These are phyloP conservation scores for Drosophila kepulauana DNA, from an alignment of 1,140 invertebrate species.

Conservation along the genomic window DNA sequence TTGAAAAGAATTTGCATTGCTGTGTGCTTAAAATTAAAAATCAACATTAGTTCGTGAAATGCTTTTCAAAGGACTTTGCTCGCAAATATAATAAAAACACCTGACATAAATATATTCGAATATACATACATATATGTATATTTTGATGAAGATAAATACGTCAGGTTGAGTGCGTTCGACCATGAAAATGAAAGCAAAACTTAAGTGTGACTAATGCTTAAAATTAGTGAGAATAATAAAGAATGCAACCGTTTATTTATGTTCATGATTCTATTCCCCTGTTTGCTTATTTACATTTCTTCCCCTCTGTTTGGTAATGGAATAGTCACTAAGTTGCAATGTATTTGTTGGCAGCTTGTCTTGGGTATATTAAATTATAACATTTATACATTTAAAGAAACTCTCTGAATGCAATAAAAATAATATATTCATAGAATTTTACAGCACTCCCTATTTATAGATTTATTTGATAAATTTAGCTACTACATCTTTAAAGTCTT, in stretches of 20 bases:
- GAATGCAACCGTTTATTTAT: no score
- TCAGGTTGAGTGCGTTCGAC: no score
- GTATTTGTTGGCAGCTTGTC: no score
- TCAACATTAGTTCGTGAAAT: conserved; percentile 8
- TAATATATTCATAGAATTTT: conserved; percentile 8
- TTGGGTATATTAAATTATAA: not conserved
- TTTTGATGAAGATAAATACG: not conserved
- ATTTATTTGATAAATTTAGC: no score
- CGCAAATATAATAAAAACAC: conserved; percentile 5
- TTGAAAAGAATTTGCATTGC: not conserved
- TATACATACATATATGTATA: not conserved
- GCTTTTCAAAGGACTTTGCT: conserved; percentile 9
- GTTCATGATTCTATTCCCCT: no score
- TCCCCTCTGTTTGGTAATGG: no score
- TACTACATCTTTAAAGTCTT: no score
- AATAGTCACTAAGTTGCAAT: no score
- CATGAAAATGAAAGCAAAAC: no score
- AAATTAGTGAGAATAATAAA: no score
- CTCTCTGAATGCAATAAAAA: not conserved
- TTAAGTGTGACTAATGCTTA: no score
- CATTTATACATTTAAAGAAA: conserved; percentile 1
- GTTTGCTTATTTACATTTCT: no score
- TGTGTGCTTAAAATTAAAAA: conserved; percentile 12
- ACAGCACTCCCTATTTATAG: not conserved
- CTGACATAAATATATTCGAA: not conserved